Evolutionary conservation across 1,140 invertebrate species (phyloP).

Genomic region (Glossosoma conforme): DNA sequence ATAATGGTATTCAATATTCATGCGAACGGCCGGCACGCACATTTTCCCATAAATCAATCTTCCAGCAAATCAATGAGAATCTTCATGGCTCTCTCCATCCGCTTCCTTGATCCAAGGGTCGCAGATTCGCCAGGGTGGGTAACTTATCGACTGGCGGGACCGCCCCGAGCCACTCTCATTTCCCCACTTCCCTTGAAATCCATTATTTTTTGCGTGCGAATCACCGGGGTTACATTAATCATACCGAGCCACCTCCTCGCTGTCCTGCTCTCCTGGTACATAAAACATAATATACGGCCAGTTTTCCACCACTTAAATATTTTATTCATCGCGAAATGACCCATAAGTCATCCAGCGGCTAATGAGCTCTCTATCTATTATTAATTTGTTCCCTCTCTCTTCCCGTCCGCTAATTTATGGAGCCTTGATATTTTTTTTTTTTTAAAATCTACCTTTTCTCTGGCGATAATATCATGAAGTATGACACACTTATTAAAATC

Average conservation of each 20-base stretch:
- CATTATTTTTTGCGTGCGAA: constrained; percentile 31
- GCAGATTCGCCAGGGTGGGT: constrained; percentile 7
- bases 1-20: too few relatives aligned
- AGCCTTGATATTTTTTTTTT: constrained; percentile 7
- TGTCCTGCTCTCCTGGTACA: constrained; percentile 8
- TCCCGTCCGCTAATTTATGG: constrained; percentile 12
- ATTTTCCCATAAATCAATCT: too few relatives aligned
- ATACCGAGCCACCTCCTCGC: constrained; percentile 16
- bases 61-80: background rate
- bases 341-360: constrained; percentile 28
- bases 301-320: constrained; percentile 33
- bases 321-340: constrained; percentile 31
- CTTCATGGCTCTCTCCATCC: too few relatives aligned
- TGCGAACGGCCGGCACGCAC: background rate
- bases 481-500: too few relatives aligned
- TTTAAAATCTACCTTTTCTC: too few relatives aligned
- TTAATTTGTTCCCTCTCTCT: constrained; percentile 15
- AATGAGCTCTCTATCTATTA: constrained; percentile 26
- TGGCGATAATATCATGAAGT: too few relatives aligned
- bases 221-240: constrained; percentile 30
- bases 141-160: constrained; percentile 6
- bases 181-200: constrained; percentile 20
- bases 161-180: constrained; percentile 17
- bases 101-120: too few relatives aligned
- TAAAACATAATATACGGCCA: constrained; percentile 28